Conservation (phyloP, 2,797 vertebrate species). For the Acanthiza pusilla region DNA sequence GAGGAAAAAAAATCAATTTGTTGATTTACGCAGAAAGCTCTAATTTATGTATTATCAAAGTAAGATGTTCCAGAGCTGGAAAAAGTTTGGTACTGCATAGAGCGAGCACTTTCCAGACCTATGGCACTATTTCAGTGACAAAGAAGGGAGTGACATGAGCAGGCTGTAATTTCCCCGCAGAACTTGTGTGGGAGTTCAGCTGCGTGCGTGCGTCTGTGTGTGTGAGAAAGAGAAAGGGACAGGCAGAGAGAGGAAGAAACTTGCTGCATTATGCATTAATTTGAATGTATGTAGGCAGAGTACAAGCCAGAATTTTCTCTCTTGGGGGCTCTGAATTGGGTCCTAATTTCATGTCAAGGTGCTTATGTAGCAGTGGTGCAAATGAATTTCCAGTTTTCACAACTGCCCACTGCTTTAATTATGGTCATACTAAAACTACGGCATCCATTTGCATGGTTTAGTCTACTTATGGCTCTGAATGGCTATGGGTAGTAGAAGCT, state of each 20-base stretch:
- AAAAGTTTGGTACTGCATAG: not conserved
- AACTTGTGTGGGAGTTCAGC: conserved; percentile 49
- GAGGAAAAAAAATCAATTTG: not conserved
- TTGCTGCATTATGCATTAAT: conserved; percentile 57
- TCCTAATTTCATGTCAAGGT: not conserved
- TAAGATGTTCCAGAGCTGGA: not conserved
- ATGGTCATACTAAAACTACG: not conserved
- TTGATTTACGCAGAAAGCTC: not conserved
- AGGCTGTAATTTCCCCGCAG: conserved; percentile 45
- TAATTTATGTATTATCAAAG: not conserved
- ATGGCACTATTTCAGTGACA: conserved; percentile 30
- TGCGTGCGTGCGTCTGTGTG: not conserved
- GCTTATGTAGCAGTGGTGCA: not conserved
- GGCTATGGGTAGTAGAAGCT: not conserved
- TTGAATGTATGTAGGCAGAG: conserved; percentile 25
- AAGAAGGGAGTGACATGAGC: conserved; percentile 43
- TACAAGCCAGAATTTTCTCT: conserved; percentile 23
- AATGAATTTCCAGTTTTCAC: not conserved
- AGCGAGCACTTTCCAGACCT: conserved; percentile 5
- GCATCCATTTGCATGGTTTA: not conserved
- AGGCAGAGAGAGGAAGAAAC: not conserved
- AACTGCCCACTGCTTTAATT: not conserved
- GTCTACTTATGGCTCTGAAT: not conserved
- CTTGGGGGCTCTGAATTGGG: not conserved
- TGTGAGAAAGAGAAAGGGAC: conserved; percentile 24